Evolutionary conservation across 2,888 invertebrate genomes (phyloP).

Genomic region (Rotaria sp.): DNA sequence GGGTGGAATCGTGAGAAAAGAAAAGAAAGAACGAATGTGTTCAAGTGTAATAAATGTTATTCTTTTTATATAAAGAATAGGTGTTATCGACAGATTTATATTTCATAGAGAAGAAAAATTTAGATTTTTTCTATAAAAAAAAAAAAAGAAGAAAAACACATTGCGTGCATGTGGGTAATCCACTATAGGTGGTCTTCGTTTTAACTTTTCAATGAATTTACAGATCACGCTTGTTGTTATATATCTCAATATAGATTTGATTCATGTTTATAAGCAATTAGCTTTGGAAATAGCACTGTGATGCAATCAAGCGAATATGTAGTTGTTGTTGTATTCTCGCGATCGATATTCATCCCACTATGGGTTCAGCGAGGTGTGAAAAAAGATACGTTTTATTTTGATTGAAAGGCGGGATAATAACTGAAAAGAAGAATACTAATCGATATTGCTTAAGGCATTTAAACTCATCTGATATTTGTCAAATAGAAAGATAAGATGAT

Average conservation of each 20-base stretch:
- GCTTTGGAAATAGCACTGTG: background rate
- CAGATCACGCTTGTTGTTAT: background rate
- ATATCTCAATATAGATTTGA: background rate
- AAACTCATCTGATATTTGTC: background rate
- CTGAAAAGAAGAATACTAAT: background rate
- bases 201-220: background rate
- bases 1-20: slow-evolving; percentile 8
- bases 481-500: no score
- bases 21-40: background rate
- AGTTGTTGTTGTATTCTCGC: background rate
- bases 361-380: background rate
- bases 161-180: background rate
- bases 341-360: background rate
- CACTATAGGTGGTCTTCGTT: background rate
- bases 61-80: background rate
- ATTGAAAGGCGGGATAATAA: background rate
- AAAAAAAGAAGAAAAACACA: background rate
- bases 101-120: no score
- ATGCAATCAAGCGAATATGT: background rate
- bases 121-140: background rate
- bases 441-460: background rate
- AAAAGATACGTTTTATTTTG: background rate
- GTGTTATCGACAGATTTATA: background rate
- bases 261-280: background rate
- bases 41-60: slow-evolving; percentile 9